phyloP scores from a whole-genome alignment of 2,888 invertebrate species.

The Pyrocoelia pectoralis region DNA sequence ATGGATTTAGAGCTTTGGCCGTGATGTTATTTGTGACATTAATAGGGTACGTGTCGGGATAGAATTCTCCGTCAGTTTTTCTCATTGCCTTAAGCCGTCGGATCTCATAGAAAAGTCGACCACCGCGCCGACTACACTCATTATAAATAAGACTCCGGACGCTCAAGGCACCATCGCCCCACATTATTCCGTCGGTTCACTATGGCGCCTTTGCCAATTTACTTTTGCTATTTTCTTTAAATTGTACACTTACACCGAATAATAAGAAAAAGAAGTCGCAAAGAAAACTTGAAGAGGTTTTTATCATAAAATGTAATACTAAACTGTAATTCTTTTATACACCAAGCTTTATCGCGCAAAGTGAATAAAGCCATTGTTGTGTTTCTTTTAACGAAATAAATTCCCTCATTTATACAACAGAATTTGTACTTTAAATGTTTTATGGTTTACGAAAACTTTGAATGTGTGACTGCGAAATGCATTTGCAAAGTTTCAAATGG shows the following conservation, averaged over 20 bases:
- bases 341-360: not conserved
- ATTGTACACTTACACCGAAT: slow-evolving; percentile 20
- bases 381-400: not conserved
- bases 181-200: slow-evolving; percentile 26
- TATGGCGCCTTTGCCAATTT: slow-evolving; percentile 28
- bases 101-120: slow-evolving; percentile 27
- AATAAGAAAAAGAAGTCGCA: slow-evolving; percentile 4
- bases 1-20: slow-evolving; percentile 49
- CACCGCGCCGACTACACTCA: slow-evolving; percentile 31
- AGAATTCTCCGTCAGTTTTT: slow-evolving; percentile 48
- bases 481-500: not conserved
- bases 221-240: slow-evolving; percentile 29
- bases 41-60: slow-evolving; percentile 53
- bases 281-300: slow-evolving; percentile 3
- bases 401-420: not conserved
- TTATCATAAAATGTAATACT: not conserved
- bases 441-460: not conserved
- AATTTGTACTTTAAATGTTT: not conserved
- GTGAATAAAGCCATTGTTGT: not conserved
- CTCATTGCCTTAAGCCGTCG: slow-evolving; percentile 44
- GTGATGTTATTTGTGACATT: slow-evolving; percentile 47
- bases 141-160: slow-evolving; percentile 32
- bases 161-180: slow-evolving; percentile 26
- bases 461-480: not conserved
- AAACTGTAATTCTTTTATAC: not conserved